Percentiles rank a stretch among this genome's conserved stretches.
phyloP scores from a whole-genome alignment of 2,888 invertebrate genomes.

The Heterodera filipjevi region DNA sequence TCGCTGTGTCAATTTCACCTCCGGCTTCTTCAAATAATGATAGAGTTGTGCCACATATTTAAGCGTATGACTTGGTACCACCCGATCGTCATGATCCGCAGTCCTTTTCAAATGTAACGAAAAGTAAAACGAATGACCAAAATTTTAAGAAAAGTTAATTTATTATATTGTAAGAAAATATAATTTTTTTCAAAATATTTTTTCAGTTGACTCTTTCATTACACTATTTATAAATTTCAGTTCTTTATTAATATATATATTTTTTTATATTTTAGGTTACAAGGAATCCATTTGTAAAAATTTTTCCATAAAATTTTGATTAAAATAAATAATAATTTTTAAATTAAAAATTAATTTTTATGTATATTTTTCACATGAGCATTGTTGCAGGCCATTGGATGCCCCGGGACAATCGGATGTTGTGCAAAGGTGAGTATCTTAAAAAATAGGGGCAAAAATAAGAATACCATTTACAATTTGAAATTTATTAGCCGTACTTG shows the following conservation, averaged over 20 bases:
- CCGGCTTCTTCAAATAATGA: slow-evolving; percentile 68
- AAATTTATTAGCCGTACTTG: slow-evolving; percentile 17
- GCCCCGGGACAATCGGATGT: slow-evolving; percentile 72
- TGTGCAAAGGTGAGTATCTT: slow-evolving; percentile 87
- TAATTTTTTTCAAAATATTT: no score
- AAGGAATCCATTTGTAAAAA: no score
- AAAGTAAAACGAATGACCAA: no score
- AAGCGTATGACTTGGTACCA: slow-evolving; percentile 93
- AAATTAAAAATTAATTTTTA: neutral
- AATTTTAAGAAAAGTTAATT: neutral
- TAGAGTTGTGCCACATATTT: slow-evolving; percentile 92
- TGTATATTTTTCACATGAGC: slow-evolving; percentile 70
- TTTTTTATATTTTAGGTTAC: no score
- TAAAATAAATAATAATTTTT: neutral
- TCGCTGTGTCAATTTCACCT: slow-evolving; percentile 68
- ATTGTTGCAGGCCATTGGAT: slow-evolving; percentile 86
- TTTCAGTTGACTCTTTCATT: no score
- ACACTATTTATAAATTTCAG: no score
- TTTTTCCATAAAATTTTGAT: no score
- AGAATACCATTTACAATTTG: neutral
- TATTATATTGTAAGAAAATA: neutral
- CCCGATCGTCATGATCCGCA: slow-evolving; percentile 98
- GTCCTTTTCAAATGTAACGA: slow-evolving; percentile 73
- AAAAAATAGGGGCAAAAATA: neutral
- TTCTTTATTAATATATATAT: no score